Evolutionary conservation across 2,888 invertebrate species (phyloP), one percentile per base, ranked within the genome.

Genomic region (Linhomoeus sp.): DNA sequence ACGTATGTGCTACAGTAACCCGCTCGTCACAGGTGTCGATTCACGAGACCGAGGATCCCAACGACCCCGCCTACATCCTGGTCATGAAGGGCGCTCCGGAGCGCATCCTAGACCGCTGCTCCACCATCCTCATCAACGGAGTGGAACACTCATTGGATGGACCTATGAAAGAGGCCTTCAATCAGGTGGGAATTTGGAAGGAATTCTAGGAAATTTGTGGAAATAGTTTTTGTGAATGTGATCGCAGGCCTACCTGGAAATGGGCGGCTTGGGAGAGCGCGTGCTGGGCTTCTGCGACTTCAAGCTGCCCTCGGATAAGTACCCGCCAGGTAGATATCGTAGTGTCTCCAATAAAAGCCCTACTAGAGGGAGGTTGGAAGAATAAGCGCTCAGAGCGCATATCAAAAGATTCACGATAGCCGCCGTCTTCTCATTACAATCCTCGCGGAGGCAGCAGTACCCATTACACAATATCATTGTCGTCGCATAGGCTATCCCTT

Each of bases 401-500:
- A n/a, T n/a, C n/a, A n/a, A n/a, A n/a, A n/a, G n/a, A n/a, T n/a
- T n/a, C n/a, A 20, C 71, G n/a, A n/a, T n/a, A n/a, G n/a, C n/a
- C n/a, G n/a, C n/a, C n/a, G n/a, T n/a, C n/a, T n/a, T n/a, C n/a
- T n/a, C n/a, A n/a, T n/a, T n/a, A n/a, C n/a, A n/a, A n/a, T n/a
- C n/a, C n/a, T n/a, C n/a, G n/a, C n/a, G n/a, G n/a, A n/a, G n/a
- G n/a, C n/a, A n/a, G n/a, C n/a, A n/a, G n/a, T n/a, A n/a, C n/a
- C n/a, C n/a, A n/a, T n/a, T n/a, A n/a, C n/a, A n/a, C n/a, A n/a
- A n/a, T n/a, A n/a, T n/a, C n/a, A n/a, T n/a, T n/a, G n/a, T n/a
- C n/a, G n/a, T n/a, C n/a, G n/a, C n/a, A n/a, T n/a, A n/a, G 86
- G 86, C 53, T 94, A 76, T 72, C 79, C 81, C 67, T 97, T 87